A percentile compares a stretch with the other conserved stretches of the same genome.
Evolutionary conservation across 2,797 vertebrate genomes (phyloP).

Genomic region (Podarcis lilfordi): DNA sequence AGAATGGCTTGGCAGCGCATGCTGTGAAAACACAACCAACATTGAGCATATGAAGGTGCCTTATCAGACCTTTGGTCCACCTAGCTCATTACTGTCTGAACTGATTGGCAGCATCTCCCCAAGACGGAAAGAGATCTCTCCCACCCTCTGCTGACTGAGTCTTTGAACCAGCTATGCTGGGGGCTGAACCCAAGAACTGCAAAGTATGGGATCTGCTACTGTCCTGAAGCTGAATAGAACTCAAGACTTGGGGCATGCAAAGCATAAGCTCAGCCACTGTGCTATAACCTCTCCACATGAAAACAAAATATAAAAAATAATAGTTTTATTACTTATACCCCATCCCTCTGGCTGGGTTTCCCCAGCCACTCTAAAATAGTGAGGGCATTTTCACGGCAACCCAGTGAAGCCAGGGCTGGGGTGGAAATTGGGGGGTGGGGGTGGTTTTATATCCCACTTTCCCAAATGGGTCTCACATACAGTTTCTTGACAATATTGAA

Average conservation of each 20-base stretch:
- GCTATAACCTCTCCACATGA: no score
- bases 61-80: background rate
- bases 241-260: background rate
- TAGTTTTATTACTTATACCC: no score
- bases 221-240: background rate
- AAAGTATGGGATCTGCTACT: background rate
- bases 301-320: no score
- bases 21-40: constrained; percentile 72
- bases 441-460: background rate
- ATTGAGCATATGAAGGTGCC: background rate
- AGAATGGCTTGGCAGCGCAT: constrained; percentile 93
- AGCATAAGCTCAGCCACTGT: background rate
- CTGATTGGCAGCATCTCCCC: background rate
- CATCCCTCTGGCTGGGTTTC: no score
- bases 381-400: background rate
- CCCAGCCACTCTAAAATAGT: background rate
- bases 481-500: background rate
- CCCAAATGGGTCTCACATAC: background rate
- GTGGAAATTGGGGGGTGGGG: no score
- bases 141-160: background rate
- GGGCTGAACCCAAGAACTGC: no score
- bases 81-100: background rate
- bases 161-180: background rate
- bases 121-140: background rate
- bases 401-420: background rate